Conservation (phyloP, 2,888 invertebrate genomes). For the Piscicola geometra region DNA sequence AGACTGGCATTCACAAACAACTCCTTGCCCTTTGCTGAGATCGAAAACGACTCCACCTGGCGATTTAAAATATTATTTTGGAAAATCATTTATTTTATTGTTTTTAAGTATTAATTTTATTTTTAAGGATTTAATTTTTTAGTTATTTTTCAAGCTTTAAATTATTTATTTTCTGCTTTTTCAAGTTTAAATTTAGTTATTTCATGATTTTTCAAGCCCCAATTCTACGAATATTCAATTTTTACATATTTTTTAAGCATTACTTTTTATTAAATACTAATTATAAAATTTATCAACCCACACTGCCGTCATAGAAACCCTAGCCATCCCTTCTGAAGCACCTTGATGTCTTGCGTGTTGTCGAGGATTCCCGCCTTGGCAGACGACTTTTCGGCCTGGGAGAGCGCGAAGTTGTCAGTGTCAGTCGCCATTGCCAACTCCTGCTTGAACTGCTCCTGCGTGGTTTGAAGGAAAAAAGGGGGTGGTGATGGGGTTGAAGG, state of each 20-base stretch:
- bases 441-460: slow-evolving; percentile 44
- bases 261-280: too few species aligned
- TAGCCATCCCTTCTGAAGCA: slow-evolving; percentile 52
- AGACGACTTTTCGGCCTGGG: slow-evolving; percentile 64
- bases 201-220: too few species aligned
- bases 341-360: slow-evolving; percentile 93
- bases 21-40: slow-evolving; percentile 93
- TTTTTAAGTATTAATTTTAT: not conserved
- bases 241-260: too few species aligned
- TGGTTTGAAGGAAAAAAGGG: too few species aligned
- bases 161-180: too few species aligned
- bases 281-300: not conserved
- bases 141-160: not conserved
- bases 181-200: too few species aligned
- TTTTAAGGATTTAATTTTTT: not conserved
- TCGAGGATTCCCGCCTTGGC: slow-evolving; percentile 60
- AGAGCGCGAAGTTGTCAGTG: slow-evolving; percentile 84
- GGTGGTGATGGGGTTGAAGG: too few species aligned
- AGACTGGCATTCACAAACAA: slow-evolving; percentile 92
- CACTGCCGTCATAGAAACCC: not conserved
- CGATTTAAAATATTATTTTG: not conserved
- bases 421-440: slow-evolving; percentile 47
- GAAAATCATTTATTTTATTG: not conserved
- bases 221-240: too few species aligned
- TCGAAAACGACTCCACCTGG: slow-evolving; percentile 85